Evolutionary conservation across 2,113 vertebrate genomes (phyloP).

Genomic region (Octodon degus): DNA sequence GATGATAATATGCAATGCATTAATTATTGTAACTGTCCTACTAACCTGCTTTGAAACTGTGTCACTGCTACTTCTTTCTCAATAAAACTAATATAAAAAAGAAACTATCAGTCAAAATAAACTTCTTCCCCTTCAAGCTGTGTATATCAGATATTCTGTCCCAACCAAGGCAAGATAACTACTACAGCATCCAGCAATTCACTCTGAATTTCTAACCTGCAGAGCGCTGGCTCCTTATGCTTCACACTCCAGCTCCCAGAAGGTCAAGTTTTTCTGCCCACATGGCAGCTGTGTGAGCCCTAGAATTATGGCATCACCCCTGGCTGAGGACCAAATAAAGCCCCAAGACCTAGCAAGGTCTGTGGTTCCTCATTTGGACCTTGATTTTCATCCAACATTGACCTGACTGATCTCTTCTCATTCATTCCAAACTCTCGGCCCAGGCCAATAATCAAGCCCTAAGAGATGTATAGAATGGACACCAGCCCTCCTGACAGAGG

Average conservation of each 20-base stretch:
- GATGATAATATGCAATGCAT: too few relatives aligned
- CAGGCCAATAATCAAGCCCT: background rate
- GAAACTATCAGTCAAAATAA: background rate
- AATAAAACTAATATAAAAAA: too few relatives aligned
- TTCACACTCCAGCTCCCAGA: background rate
- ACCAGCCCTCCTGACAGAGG: conserved; percentile 18
- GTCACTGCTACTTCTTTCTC: too few relatives aligned
- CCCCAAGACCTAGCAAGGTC: background rate
- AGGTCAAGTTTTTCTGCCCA: background rate
- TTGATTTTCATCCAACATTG: background rate
- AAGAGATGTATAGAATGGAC: background rate
- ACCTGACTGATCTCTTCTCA: background rate
- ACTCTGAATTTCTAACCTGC: background rate
- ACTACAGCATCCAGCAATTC: background rate
- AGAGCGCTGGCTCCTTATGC: background rate
- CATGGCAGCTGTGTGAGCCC: background rate
- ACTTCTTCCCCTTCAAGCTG: background rate
- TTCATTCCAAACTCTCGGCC: background rate
- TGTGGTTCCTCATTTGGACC: background rate
- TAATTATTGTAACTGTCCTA: too few relatives aligned
- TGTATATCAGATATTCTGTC: background rate
- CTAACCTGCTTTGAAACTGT: too few relatives aligned
- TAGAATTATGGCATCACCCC: background rate
- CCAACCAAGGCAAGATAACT: background rate
- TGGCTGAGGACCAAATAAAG: background rate